Percentiles rank a stretch among this genome's conserved stretches.
Conservation (phyloP, 2,113 vertebrate species). For the Chascanopsetta lugubris region DNA sequence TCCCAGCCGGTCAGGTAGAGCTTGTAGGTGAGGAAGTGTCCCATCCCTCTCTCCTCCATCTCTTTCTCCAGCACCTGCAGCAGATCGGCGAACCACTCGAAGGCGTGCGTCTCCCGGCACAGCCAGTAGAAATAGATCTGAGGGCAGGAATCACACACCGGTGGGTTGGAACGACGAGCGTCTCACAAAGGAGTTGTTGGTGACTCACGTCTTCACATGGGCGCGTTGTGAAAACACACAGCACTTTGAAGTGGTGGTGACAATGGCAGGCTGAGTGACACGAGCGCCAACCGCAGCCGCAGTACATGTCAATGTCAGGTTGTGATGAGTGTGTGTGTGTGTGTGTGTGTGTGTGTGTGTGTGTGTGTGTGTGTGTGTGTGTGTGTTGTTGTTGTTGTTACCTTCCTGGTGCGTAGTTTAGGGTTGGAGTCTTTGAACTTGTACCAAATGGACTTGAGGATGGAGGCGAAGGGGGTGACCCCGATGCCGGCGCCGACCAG, state of each 20-base stretch:
- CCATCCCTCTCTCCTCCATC: conserved; percentile 88
- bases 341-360: too few relatives aligned
- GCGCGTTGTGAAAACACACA: conserved; percentile 19
- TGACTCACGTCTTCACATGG: background rate
- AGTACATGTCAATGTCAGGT: background rate
- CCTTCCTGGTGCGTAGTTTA: conserved; percentile 88
- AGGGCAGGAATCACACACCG: conserved; percentile 47
- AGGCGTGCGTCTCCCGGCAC: conserved; percentile 89
- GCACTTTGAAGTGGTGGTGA: conserved; percentile 2
- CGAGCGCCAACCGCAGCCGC: background rate
- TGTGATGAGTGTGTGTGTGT: background rate
- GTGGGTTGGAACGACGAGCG: conserved; percentile 9
- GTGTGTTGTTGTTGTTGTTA: conserved; percentile 15
- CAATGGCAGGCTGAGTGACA: background rate
- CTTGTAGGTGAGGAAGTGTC: conserved; percentile 88
- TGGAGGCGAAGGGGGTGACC: conserved; percentile 91
- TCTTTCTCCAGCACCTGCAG: conserved; percentile 88
- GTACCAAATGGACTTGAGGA: conserved; percentile 95
- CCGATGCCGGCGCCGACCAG: conserved; percentile 91
- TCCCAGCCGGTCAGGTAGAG: conserved; percentile 93
- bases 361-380: too few relatives aligned
- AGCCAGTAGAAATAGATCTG: conserved; percentile 98
- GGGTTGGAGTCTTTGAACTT: conserved; percentile 87
- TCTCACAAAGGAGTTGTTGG: too few relatives aligned
- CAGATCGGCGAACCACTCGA: conserved; percentile 92